These are phyloP conservation scores for Cynopterus brachyotis DNA, from an alignment of 2,113 vertebrate genomes.

Conservation along the genomic window DNA sequence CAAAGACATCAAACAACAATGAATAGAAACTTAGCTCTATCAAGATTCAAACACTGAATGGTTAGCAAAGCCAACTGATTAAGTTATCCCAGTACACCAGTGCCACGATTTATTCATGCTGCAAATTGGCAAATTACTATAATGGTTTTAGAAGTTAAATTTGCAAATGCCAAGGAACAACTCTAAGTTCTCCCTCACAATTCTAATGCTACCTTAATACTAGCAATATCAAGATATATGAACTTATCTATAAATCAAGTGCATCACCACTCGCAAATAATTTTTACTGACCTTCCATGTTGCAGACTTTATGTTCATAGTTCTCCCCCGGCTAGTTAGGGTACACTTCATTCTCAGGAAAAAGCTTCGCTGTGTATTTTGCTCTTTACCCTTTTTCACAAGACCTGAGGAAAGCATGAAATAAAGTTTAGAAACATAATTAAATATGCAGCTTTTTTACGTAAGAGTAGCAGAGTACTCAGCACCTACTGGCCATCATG, in stretches of 20 bases:
- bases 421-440: constrained; percentile 51
- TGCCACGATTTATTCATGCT: not conserved
- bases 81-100: not conserved
- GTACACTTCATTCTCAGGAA: constrained; percentile 99
- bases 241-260: not conserved
- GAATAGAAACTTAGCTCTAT: constrained; percentile 33
- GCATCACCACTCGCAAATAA: not conserved
- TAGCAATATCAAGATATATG: not conserved
- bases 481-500: not conserved
- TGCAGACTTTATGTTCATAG: constrained; percentile 98
- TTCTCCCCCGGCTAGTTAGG: constrained; percentile 95
- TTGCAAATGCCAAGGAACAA: constrained; percentile 22
- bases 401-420: constrained; percentile 86
- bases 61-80: not conserved
- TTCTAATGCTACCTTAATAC: not conserved
- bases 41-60: not conserved
- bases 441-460: constrained; percentile 21
- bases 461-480: not conserved
- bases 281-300: constrained; percentile 93
- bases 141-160: not conserved
- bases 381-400: constrained; percentile 93
- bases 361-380: constrained; percentile 94
- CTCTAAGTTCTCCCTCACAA: not conserved
- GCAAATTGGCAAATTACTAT: not conserved
- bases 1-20: constrained; percentile 16